These are phyloP conservation scores for Metopia argyrocephala DNA, from an alignment of 2,888 invertebrate genomes.

Conservation along the genomic window DNA sequence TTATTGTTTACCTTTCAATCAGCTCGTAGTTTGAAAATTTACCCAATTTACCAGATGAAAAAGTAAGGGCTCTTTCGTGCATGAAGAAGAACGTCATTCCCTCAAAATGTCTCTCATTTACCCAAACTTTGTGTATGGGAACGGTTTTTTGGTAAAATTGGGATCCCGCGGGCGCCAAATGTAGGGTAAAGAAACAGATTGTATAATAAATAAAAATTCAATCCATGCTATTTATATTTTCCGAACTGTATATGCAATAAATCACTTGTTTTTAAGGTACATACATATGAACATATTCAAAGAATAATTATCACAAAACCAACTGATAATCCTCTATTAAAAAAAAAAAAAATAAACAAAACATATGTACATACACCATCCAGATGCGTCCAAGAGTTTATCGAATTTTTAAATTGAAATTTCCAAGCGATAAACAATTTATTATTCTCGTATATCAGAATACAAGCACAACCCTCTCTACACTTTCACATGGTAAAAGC, in stretches of 20 bases:
- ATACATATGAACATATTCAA: conserved; percentile 1
- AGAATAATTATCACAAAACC: not conserved
- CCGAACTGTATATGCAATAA: not conserved
- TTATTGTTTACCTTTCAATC: too few species aligned
- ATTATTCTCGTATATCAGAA: not conserved
- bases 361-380: too few species aligned
- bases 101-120: too few species aligned
- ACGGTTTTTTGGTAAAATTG: too few species aligned
- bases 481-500: not conserved
- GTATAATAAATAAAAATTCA: not conserved
- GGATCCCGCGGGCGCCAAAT: too few species aligned
- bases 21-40: too few species aligned
- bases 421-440: conserved; percentile 7
- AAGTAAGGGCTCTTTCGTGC: too few species aligned
- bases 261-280: not conserved
- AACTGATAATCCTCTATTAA: not conserved
- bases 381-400: not conserved
- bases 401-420: conserved; percentile 2
- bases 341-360: conserved; percentile 6
- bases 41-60: too few species aligned
- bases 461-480: not conserved
- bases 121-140: too few species aligned
- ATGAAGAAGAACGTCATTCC: too few species aligned
- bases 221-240: not conserved
- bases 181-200: too few species aligned